phyloP scores from a whole-genome alignment of 2,888 invertebrate species.

The Apamea crenata region DNA sequence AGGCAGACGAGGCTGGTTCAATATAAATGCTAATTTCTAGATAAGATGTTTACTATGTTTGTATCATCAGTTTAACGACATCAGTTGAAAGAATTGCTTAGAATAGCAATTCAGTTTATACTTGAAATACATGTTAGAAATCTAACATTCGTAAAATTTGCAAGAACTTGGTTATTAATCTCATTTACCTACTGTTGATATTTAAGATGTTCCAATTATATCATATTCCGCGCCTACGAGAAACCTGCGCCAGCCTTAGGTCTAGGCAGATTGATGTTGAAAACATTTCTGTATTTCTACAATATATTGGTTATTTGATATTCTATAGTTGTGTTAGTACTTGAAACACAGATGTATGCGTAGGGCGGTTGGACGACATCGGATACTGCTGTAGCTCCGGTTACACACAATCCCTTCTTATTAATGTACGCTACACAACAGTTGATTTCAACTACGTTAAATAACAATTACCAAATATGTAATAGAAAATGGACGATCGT shows the following conservation, averaged over 20 bases:
- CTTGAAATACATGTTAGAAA: neutral
- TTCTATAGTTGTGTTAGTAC: conserved; percentile 67
- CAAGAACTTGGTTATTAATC: conserved; percentile 20
- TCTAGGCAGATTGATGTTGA: conserved; percentile 46
- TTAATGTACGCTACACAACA: conserved; percentile 76
- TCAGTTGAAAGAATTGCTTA: conserved; percentile 30
- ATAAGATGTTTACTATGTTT: conserved; percentile 69
- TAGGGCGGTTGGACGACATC: conserved; percentile 80
- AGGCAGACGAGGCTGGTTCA: conserved; percentile 72
- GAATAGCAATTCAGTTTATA: neutral
- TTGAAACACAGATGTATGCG: conserved; percentile 74
- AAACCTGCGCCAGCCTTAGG: conserved; percentile 35
- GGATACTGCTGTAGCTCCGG: conserved; percentile 79
- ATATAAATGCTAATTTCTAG: conserved; percentile 87
- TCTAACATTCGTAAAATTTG: neutral
- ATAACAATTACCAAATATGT: conserved; percentile 40
- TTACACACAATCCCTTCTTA: conserved; percentile 84
- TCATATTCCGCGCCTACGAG: conserved; percentile 50
- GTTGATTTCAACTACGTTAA: conserved; percentile 72
- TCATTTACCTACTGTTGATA: conserved; percentile 39
- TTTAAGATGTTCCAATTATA: conserved; percentile 56
- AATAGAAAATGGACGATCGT: neutral
- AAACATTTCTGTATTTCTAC: conserved; percentile 64
- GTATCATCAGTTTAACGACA: conserved; percentile 50
- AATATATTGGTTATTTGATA: conserved; percentile 72